Conservation (phyloP, 2,888 invertebrate genomes). For the Melipona beecheii region DNA sequence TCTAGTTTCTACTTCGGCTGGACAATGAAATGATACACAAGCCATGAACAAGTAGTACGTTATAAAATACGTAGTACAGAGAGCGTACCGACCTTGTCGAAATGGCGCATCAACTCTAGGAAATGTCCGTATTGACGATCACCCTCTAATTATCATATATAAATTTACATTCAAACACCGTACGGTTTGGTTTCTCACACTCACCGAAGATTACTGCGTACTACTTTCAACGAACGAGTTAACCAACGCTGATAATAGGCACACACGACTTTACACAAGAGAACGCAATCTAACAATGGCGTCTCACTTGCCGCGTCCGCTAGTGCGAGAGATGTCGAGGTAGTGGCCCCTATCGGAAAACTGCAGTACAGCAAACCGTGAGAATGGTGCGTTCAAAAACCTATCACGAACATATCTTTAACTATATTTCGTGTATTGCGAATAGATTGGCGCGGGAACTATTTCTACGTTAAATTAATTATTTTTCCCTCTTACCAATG, state of each 20-base stretch:
- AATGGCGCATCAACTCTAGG: slow-evolving; percentile 44
- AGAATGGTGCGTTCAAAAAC: slow-evolving; percentile 42
- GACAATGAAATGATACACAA: not conserved
- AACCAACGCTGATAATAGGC: slow-evolving; percentile 23
- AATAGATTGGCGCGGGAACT: slow-evolving; percentile 38
- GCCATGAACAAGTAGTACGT: slow-evolving; percentile 24
- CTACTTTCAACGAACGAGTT: slow-evolving; percentile 19
- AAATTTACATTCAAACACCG: not conserved
- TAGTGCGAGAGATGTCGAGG: slow-evolving; percentile 30
- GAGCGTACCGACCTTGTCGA: slow-evolving; percentile 58
- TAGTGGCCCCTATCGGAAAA: slow-evolving; percentile 37
- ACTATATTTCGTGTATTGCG: not conserved
- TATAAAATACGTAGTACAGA: slow-evolving; percentile 54
- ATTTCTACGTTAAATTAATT: not conserved
- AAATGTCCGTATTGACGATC: slow-evolving; percentile 11
- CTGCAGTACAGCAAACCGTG: slow-evolving; percentile 2
- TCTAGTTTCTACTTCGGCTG: not conserved
- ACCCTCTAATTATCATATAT: not conserved
- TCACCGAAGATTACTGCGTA: slow-evolving; percentile 12
- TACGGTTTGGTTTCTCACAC: not conserved
- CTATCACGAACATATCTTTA: slow-evolving; percentile 26
- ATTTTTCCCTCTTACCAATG: not conserved
- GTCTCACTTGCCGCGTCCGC: slow-evolving; percentile 64
- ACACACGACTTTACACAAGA: slow-evolving; percentile 42
- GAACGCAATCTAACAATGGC: slow-evolving; percentile 68